Evolutionary conservation across 2,797 vertebrate genomes (phyloP), one percentile per base, ranked within the genome.

Genomic region (Pogonophryne albipinna): DNA sequence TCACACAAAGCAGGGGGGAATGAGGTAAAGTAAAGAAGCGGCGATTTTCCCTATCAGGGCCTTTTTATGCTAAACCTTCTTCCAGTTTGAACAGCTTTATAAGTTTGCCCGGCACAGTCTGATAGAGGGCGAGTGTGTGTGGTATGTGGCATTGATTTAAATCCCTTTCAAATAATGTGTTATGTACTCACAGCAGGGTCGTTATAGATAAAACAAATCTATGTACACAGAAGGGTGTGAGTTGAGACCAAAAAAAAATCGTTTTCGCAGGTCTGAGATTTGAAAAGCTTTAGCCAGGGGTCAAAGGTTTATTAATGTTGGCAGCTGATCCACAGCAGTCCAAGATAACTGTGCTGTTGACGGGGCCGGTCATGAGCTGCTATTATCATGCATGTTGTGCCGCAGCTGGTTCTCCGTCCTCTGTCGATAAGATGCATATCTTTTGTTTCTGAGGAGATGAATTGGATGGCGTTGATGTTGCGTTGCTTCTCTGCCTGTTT

Each of bases 391-490:
- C 74, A 59, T 46, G 45, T 23, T 76, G 72, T 89, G 79, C 66
- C 46, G n/a, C 44, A 44, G 63, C 85, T 81, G 78, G 77, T 70
- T 83, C 64, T 45, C 67, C 80, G 85, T 53, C 76, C 71, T 53
- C 46, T 61, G 80, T 76, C 84, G 76, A 89, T 87, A 85, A 87
- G 72, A 78, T 65, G 50, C 44, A 66, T 78, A 58, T 47, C 38
- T 71, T 89, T 38, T 93, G 78, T 92, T 85, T 87, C 82, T 57
- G 53, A 61, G 58, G 69, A 90, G 80, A 89, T 86, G 88, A 82
- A 91, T 90, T 90, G 82, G 74, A 71, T 76, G 68, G 27, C 67
- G 55, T 49, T 51, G 60, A 52, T 69, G 61, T 74, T 56, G 46
- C 20, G n/a, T 47, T 45, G 34, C 53, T 47, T 72, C 42, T 31